Base-by-base conservation (phyloP, 2,113 vertebrate species). In the Coturnix japonica region DNA sequence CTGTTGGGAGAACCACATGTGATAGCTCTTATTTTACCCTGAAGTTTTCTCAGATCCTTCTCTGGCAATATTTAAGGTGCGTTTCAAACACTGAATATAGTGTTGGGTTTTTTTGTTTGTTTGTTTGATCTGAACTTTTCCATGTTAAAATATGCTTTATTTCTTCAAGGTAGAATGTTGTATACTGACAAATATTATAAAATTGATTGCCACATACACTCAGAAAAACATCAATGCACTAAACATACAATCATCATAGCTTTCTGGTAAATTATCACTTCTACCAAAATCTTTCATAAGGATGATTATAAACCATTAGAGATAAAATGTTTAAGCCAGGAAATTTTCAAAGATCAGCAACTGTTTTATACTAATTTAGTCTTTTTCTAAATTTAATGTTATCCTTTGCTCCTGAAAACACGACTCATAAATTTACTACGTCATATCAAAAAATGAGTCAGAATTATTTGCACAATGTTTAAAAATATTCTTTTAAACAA, bases 361-460 rank as follows among this genome's bases (percentile, higher is more conserved):
- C 17, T 22, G 10, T 3, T 63, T 77, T 72, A 46, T 19, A 61
- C 4, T n/a, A 47, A 21, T 70, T 41, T 26, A 75, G 16, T 11
- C 33, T 31, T 61, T 6, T n/a, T 61, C 25, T 56, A 8, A 49
- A 39, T 33, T 61, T 60, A 11, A 60, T 75, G 72, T 64, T 61
- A 23, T 5, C 7, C 20, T 56, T 17, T 15, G 3, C 4, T 65
- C 15, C 35, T 61, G 28, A 66, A 65, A 86, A 33, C 1, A 21
- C 22, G 15, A n/a, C 6, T 8, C 26, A 18, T 49, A 80, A 46
- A 60, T 56, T 70, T 18, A 65, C 49, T 46, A 46, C 7, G 46
- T 4, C 8, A 31, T 3, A 54, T 65, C 26, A 74, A 11, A 28
- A 49, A 73, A 35, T 0, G 0, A 61, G 6, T 51, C 16, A 73